Evolutionary conservation across 2,797 vertebrate genomes (phyloP).

Genomic region (Choloepus didactylus): DNA sequence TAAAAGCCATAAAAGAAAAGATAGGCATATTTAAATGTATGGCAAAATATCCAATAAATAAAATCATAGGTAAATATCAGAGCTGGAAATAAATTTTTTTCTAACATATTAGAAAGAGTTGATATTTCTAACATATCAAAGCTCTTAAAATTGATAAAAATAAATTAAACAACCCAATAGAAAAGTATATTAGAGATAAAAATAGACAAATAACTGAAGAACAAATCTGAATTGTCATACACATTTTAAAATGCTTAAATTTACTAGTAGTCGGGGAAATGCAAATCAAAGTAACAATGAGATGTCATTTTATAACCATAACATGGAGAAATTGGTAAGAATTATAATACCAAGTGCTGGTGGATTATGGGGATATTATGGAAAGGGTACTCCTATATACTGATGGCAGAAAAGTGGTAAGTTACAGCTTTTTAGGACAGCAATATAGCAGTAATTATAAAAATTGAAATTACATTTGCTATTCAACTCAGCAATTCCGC

Average conservation of each 20-base stretch:
- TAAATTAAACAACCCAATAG: not conserved
- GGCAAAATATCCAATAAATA: constrained; percentile 30
- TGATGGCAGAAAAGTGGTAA: constrained; percentile 36
- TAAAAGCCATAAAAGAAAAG: constrained; percentile 10
- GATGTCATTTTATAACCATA: constrained; percentile 60
- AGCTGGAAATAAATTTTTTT: not conserved
- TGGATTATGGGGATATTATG: not conserved
- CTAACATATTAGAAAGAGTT: constrained; percentile 21
- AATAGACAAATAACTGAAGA: constrained; percentile 44
- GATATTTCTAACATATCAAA: not conserved
- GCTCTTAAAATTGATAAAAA: constrained; percentile 18
- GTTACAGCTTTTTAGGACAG: constrained; percentile 60
- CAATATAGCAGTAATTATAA: constrained; percentile 64
- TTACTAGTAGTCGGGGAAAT: constrained; percentile 60
- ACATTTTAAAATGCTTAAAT: constrained; percentile 54
- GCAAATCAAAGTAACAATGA: constrained; percentile 60
- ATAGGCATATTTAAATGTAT: not conserved
- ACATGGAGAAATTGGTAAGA: constrained; percentile 69
- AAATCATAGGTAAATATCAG: constrained; percentile 53
- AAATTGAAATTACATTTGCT: constrained; percentile 53
- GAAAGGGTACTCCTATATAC: not conserved
- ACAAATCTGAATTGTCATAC: constrained; percentile 33
- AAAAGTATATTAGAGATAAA: constrained; percentile 44
- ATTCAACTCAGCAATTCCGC: constrained; percentile 53
- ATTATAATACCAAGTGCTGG: constrained; percentile 43